These are phyloP conservation scores for Montipora cactus DNA, from an alignment of 64 coral and sea anemone species.

Conservation along the genomic window DNA sequence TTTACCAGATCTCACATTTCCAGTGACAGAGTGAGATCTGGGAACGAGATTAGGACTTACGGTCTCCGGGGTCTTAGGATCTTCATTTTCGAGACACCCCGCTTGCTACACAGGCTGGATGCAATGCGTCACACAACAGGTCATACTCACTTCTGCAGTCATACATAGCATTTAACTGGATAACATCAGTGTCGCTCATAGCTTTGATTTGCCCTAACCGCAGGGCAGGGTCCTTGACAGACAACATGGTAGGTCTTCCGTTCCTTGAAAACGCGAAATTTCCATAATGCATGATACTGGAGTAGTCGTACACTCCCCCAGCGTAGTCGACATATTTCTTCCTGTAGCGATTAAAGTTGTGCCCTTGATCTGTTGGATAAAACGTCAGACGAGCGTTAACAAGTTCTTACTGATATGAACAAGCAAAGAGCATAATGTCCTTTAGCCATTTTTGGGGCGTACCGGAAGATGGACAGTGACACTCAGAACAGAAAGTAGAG, in stretches of 20 bases:
- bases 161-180: conserved; percentile 62
- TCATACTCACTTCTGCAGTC: conserved; percentile 66
- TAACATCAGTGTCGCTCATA: conserved; percentile 33
- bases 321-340: conserved; percentile 4
- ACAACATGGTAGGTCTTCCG: conserved; percentile 41
- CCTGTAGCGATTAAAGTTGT: conserved; percentile 67
- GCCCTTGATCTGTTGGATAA: conserved; percentile 9
- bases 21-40: no score
- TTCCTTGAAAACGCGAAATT: conserved; percentile 64
- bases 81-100: no score
- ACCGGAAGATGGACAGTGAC: no score
- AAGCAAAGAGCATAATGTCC: no score
- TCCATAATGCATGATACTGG: conserved; percentile 82
- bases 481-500: no score
- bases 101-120: no score
- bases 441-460: no score
- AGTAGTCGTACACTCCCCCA: conserved; percentile 41
- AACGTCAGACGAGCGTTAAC: no score
- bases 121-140: neutral
- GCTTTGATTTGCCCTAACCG: conserved; percentile 38
- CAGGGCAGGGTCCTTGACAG: conserved; percentile 20
- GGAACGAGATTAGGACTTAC: no score
- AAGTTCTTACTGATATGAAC: neutral
- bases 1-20: no score
- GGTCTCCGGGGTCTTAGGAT: no score